Evolutionary conservation across 2,797 vertebrate species (phyloP), one percentile per base, ranked within the genome.

Genomic region (Spea hammondii): DNA sequence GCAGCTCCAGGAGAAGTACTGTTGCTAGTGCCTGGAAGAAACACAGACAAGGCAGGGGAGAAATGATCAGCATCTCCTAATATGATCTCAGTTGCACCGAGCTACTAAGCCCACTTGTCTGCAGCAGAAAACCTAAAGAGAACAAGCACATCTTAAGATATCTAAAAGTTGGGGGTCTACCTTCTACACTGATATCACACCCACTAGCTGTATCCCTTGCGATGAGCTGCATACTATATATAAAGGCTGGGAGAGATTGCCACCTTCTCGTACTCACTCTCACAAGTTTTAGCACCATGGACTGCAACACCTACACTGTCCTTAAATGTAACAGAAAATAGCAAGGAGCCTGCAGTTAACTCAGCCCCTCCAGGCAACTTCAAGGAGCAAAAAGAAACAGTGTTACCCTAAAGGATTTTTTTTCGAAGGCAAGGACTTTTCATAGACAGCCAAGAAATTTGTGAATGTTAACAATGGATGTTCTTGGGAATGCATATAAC

Each of bases 1-100:
- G 70, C 75, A 82, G 80, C 80, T 74, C 70, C 67, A 50, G 62
- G 64, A 74, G 80, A 69, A 77, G 65, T 74, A 78, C 32, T 77
- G 64, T 51, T 69, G 74, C 79, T 73, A 70, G 74, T 69, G 79
- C 79, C 54, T 72, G 69, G 64, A 53, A 67, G 70, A 74, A 77
- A 74, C 75, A 77, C 70, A 82, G 54, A 70, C 68, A 71, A 78
- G 70, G 48, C 65, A 69, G 49, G 49, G 65, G 75, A 82, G 80
- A 77, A 17, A 70, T 82, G 75, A 78, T 47, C 65, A 32, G 69
- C 75, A 82, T 65, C 75, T 46, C 48, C 77, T 70, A 62, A 8
- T 72, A 69, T 70, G 51, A 62, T 46, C 46, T 13, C 79, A 72
- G 47, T 60, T 73, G 14, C 65, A 47, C 75, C 17, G 13, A 53